phyloP scores from a whole-genome alignment of 2,797 vertebrate genomes.

The Phataginus tricuspis region DNA sequence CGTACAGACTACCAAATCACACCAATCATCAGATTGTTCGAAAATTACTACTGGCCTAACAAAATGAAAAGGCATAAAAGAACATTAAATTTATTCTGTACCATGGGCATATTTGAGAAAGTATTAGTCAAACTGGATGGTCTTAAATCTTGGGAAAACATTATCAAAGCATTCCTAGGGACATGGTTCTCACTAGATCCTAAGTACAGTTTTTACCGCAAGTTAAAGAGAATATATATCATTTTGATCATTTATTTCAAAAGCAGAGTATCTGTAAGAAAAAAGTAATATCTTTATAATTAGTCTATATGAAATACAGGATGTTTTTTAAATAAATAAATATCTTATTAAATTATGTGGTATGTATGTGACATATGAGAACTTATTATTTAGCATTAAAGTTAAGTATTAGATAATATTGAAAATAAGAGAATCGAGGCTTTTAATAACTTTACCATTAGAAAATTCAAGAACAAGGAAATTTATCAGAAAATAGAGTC shows the following conservation, averaged over 20 bases:
- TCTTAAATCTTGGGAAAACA: background rate
- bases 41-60: background rate
- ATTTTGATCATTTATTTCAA: background rate
- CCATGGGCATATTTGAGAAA: background rate
- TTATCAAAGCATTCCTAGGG: background rate
- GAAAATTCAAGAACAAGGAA: background rate
- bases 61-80: background rate
- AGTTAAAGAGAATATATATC: background rate
- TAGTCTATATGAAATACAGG: background rate
- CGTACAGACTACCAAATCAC: background rate
- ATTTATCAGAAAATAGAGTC: conserved; percentile 49
- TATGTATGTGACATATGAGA: background rate
- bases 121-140: background rate
- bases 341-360: background rate
- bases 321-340: background rate
- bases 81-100: background rate
- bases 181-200: background rate
- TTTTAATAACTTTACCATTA: background rate
- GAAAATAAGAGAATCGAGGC: background rate
- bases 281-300: background rate
- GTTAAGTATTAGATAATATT: background rate
- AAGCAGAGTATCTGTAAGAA: background rate
- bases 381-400: background rate
- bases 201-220: background rate
- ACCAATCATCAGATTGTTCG: background rate